Conservation (phyloP, 1,140 invertebrate genomes). For the Phenacoccus solenopsis region DNA sequence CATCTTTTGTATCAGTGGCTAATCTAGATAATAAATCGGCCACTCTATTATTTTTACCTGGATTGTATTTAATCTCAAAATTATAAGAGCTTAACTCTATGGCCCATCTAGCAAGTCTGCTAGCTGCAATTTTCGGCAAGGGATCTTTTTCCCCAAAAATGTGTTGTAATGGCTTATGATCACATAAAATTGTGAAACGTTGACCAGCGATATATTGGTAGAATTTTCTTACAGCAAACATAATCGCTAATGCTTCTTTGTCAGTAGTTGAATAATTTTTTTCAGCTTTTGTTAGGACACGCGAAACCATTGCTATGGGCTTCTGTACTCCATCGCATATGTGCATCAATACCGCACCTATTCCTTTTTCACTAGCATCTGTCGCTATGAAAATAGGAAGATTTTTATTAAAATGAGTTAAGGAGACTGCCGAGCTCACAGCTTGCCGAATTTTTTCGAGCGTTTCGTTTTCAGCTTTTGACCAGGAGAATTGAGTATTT, state of each 20-base stretch:
- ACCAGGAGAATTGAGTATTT: neutral
- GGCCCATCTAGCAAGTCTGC: slow-evolving; percentile 30
- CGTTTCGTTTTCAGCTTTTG: neutral
- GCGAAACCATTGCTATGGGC: slow-evolving; percentile 33
- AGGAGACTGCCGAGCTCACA: slow-evolving; percentile 21
- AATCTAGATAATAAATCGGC: slow-evolving; percentile 31
- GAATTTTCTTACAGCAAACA: slow-evolving; percentile 36
- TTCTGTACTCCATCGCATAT: slow-evolving; percentile 27
- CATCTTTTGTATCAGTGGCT: neutral
- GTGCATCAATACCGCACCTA: slow-evolving; percentile 30
- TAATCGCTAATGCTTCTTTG: slow-evolving; percentile 33
- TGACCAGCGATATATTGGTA: slow-evolving; percentile 36
- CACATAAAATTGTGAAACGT: slow-evolving; percentile 38
- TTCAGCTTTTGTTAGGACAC: slow-evolving; percentile 34
- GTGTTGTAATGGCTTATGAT: slow-evolving; percentile 34
- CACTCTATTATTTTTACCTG: slow-evolving; percentile 25
- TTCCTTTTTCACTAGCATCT: slow-evolving; percentile 29
- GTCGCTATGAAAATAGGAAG: slow-evolving; percentile 30
- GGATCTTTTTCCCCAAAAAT: neutral
- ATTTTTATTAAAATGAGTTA: slow-evolving; percentile 29
- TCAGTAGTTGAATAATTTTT: slow-evolving; percentile 34
- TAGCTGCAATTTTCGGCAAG: neutral
- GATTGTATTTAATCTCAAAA: slow-evolving; percentile 31
- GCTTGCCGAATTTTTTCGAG: slow-evolving; percentile 23
- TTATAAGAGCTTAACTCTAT: slow-evolving; percentile 31